Conservation (phyloP, 2,888 invertebrate species). For the Leucania comma region DNA sequence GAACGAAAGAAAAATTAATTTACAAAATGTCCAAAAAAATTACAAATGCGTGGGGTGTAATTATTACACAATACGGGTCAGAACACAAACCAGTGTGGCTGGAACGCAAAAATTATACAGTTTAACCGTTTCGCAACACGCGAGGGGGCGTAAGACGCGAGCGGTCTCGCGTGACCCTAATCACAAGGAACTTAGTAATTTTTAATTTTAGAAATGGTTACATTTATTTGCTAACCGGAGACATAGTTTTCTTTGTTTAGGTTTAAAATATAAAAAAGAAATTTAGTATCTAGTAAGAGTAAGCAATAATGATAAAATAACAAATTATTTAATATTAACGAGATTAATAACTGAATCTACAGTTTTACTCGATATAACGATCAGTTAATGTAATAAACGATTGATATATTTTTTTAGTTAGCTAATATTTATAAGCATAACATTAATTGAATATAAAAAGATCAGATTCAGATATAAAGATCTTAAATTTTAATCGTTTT, state of each 20-base stretch:
- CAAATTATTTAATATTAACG: too few species aligned
- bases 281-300: too few species aligned
- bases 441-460: too few species aligned
- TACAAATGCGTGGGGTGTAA: slow-evolving; percentile 63
- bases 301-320: too few species aligned
- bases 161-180: slow-evolving; percentile 71
- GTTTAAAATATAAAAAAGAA: neutral
- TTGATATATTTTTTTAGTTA: too few species aligned
- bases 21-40: slow-evolving; percentile 50
- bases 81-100: slow-evolving; percentile 65
- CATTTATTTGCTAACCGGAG: slow-evolving; percentile 60
- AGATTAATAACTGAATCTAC: too few species aligned
- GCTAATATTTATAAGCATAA: too few species aligned
- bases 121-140: slow-evolving; percentile 72
- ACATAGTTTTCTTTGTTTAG: slow-evolving; percentile 44
- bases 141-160: slow-evolving; percentile 70
- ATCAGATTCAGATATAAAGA: too few species aligned
- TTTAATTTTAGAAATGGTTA: slow-evolving; percentile 70
- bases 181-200: slow-evolving; percentile 67
- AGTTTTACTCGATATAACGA: too few species aligned
- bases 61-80: slow-evolving; percentile 61
- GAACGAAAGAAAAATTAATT: slow-evolving; percentile 42
- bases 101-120: slow-evolving; percentile 76
- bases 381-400: too few species aligned
- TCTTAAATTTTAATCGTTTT: too few species aligned